Base-by-base conservation (phyloP, 2,888 invertebrate genomes). In the Clepsis dumicolana region DNA sequence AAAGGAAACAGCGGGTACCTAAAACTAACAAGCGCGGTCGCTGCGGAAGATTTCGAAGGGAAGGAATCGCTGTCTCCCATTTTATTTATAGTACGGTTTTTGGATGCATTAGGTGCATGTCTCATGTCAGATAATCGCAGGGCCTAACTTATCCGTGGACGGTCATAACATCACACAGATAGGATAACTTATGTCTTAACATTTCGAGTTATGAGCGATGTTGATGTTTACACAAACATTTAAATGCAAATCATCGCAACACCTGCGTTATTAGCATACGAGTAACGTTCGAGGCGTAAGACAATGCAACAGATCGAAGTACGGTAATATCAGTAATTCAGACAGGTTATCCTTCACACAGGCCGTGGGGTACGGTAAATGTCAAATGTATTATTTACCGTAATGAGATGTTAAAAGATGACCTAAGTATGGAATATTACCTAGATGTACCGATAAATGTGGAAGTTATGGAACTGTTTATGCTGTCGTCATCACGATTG, bases 221-320 rank as follows among this genome's bases (percentile, higher is more conserved):
- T 61, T 29, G 57, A 29, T 67, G 57, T 65, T 65, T 70, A 50
- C 57, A 52, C 35, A 69, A 60, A 54, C 57, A 62, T 73, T 71
- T 65, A 70, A 69, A 74, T 74, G 73, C 70, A 71, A 72, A 72
- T 73, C 71, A 50, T 66, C 66, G 73, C 77, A 78, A 77, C 84
- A 83, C 77, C 80, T 83, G 81, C 73, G 56, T 32, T 77, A 77
- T 67, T 68, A 64, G 68, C 68, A 70, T 61, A 61, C 56, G 60
- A 44, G 56, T 70, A 62, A 21, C 10, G 24, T 18, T 54, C 14
- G 44, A 14, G n/a, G 48, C 44, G 57, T 68, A 64, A 68, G 63
- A 68, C 68, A 68, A 68, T 68, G 68, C 68, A 68, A 53, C 48
- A 32, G n/a, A 64, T 68, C 59, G 64, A 59, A 59, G 68, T 59